Percentiles rank a stretch among this genome's conserved stretches.
Conservation (phyloP, 2,888 invertebrate species). For the Ectemnius lituratus region DNA sequence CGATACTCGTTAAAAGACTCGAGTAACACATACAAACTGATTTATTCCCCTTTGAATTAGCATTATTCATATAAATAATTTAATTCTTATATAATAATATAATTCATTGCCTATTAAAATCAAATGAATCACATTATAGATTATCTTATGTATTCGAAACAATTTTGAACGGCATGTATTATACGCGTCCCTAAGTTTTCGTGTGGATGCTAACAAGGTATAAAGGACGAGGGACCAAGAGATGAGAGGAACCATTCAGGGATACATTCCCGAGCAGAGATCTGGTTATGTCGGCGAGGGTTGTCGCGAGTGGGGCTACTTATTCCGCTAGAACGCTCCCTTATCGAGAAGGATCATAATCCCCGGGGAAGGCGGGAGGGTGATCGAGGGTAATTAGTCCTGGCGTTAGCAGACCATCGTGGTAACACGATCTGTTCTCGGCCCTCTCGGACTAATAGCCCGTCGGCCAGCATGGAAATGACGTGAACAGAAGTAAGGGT, state of each 20-base stretch:
- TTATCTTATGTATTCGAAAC: too few species aligned
- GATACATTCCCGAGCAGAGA: neutral
- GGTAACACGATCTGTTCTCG: conserved; percentile 33
- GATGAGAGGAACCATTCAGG: neutral
- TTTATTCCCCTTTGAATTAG: too few species aligned
- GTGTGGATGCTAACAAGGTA: too few species aligned
- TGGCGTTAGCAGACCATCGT: conserved; percentile 34
- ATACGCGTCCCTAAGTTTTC: too few species aligned
- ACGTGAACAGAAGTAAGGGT: conserved; percentile 42
- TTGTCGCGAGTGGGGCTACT: conserved; percentile 6
- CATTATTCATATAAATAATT: too few species aligned
- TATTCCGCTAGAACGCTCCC: conserved; percentile 4
- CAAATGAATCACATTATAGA: too few species aligned
- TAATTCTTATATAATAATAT: too few species aligned
- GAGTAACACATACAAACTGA: too few species aligned
- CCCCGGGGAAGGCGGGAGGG: conserved; percentile 9
- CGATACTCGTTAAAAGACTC: too few species aligned
- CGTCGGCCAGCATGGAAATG: conserved; percentile 26
- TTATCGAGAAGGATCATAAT: conserved; percentile 27
- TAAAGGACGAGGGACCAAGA: neutral
- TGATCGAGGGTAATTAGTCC: conserved; percentile 36
- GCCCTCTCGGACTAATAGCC: conserved; percentile 15
- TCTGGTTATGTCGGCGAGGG: neutral
- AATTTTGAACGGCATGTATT: too few species aligned
- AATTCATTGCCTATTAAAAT: too few species aligned